These are phyloP conservation scores for Drosophila suboccidentalis DNA, from an alignment of 2,888 invertebrate genomes.

Conservation along the genomic window DNA sequence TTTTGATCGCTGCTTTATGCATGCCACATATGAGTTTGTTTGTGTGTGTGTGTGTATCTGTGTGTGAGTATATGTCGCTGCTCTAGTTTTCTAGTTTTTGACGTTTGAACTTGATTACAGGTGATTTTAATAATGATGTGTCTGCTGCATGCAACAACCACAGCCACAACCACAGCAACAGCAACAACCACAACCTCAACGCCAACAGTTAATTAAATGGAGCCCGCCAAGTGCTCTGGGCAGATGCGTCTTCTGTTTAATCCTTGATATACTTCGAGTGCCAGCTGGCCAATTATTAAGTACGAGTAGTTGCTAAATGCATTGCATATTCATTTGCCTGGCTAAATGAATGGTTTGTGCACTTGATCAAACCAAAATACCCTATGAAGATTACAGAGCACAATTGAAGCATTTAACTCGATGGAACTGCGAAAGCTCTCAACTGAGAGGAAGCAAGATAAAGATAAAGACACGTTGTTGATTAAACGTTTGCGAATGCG, in stretches of 20 bases:
- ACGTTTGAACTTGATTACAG: constrained; percentile 80
- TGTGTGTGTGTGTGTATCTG: constrained; percentile 15
- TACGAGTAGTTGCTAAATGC: constrained; percentile 45
- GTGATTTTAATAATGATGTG: constrained; percentile 79
- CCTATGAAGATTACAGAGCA: constrained; percentile 16
- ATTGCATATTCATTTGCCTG: constrained; percentile 28
- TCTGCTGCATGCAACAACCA: constrained; percentile 41
- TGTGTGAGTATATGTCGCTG: constrained; percentile 41
- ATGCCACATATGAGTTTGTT: constrained; percentile 6
- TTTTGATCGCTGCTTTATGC: constrained; percentile 69
- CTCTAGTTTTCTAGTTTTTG: constrained; percentile 70
- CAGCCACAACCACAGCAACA: constrained; percentile 8
- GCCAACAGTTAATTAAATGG: constrained; percentile 68
- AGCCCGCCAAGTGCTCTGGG: constrained; percentile 35
- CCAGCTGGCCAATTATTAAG: constrained; percentile 52
- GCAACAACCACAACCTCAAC: constrained; percentile 2
- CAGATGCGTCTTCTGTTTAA: constrained; percentile 35
- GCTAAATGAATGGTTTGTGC: constrained; percentile 33
- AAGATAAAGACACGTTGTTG: not conserved
- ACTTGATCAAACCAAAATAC: constrained; percentile 25
- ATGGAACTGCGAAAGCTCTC: not conserved
- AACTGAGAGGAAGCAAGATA: not conserved
- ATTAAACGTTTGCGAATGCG: constrained; percentile 13
- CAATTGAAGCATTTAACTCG: constrained; percentile 16
- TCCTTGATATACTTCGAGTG: constrained; percentile 35